These are phyloP conservation scores for Notamacropus eugenii DNA, from an alignment of 2,797 vertebrate species.

Conservation along the genomic window DNA sequence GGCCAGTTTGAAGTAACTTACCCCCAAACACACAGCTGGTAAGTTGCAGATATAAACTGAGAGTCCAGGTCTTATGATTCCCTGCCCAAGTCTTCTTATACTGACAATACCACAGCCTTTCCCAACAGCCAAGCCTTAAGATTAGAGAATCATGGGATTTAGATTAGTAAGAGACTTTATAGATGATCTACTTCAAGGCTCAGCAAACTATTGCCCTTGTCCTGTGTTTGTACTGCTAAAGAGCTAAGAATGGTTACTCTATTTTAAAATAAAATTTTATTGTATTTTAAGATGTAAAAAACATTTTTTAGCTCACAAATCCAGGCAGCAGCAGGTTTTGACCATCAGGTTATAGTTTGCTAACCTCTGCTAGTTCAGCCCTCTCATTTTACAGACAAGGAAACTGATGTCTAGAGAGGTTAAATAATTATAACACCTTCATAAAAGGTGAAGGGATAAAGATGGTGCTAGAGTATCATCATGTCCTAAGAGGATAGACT, in stretches of 20 bases:
- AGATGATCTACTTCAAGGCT: not conserved
- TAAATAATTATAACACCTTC: not conserved
- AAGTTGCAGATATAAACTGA: not conserved
- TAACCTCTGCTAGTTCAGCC: not conserved
- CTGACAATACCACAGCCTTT: not conserved
- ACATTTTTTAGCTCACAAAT: not conserved
- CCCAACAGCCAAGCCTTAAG: not conserved
- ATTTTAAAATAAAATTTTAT: not conserved
- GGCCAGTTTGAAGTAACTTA: not conserved
- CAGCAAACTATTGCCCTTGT: not conserved
- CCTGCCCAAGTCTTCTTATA: not conserved
- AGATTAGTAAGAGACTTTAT: not conserved
- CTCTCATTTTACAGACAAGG: not conserved
- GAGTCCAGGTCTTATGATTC: not conserved
- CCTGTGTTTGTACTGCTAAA: not conserved
- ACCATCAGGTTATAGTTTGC: not conserved
- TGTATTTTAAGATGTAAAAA: not conserved
- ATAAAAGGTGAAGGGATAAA: not conserved
- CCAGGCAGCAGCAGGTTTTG: not conserved
- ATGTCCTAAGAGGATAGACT: not conserved
- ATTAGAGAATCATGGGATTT: not conserved
- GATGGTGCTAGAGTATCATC: not conserved
- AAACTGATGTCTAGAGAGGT: not conserved
- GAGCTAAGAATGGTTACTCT: not conserved
- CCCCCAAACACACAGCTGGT: not conserved